These are phyloP conservation scores for Amphiprion clarkii DNA, from an alignment of 2,797 vertebrate genomes.

Conservation along the genomic window DNA sequence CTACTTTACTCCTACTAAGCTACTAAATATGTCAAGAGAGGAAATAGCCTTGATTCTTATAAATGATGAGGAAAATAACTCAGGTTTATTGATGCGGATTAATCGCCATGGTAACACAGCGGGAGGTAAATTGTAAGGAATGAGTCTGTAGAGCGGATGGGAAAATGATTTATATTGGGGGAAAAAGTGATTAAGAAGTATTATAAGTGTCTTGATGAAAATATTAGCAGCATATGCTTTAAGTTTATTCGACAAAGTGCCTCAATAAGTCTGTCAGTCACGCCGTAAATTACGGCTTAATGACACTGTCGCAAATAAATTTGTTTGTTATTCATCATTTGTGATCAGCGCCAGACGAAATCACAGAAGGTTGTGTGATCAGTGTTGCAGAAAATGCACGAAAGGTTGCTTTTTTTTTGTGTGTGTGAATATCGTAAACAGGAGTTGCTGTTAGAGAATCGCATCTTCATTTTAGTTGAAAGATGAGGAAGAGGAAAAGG, in stretches of 20 bases:
- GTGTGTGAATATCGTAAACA: conserved; percentile 2
- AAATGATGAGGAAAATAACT: conserved; percentile 37
- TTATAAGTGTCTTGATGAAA: background rate
- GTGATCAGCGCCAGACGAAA: conserved; percentile 18
- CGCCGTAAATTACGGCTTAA: background rate
- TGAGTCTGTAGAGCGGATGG: conserved; percentile 26
- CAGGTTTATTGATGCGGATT: conserved; percentile 47
- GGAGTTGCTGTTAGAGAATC: background rate
- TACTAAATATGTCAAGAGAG: conserved; percentile 27
- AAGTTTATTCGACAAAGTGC: conserved; percentile 1
- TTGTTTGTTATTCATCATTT: conserved; percentile 18
- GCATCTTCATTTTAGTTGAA: conserved; percentile 2
- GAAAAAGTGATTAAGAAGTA: conserved; percentile 3
- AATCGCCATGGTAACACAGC: conserved; percentile 55
- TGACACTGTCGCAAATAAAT: conserved; percentile 2
- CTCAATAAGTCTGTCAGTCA: conserved; percentile 3
- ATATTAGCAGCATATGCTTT: conserved; percentile 2
- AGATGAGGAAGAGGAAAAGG: background rate
- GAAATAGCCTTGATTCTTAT: conserved; percentile 26
- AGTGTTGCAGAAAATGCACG: background rate
- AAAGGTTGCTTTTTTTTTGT: background rate
- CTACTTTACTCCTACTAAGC: background rate
- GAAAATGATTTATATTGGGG: conserved; percentile 9
- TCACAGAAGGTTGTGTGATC: conserved; percentile 3
- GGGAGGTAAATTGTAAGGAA: conserved; percentile 33